Percentiles rank a stretch among this genome's conserved stretches.
Evolutionary conservation across 2,888 invertebrate species (phyloP).

Genomic region (Bellardia bayeri): DNA sequence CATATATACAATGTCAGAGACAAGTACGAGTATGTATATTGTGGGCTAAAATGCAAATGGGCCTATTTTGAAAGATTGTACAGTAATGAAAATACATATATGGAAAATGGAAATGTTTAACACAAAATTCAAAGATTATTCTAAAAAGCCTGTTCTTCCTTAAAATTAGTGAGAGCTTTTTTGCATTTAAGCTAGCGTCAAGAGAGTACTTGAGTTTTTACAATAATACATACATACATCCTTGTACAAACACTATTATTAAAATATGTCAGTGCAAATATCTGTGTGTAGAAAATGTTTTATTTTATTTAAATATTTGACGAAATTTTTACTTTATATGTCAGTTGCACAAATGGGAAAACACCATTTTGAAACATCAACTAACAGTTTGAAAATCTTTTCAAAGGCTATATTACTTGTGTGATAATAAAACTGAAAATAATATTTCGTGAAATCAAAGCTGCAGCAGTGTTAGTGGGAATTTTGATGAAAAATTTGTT

Average conservation of each 20-base stretch:
- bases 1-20: background rate
- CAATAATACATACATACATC: too few relatives aligned
- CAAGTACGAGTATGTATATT: background rate
- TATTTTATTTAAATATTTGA: background rate
- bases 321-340: slow-evolving; percentile 1
- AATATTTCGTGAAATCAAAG: background rate
- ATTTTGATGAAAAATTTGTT: too few relatives aligned
- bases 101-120: too few relatives aligned
- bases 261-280: background rate
- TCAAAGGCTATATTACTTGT: background rate
- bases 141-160: too few relatives aligned
- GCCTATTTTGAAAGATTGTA: too few relatives aligned
- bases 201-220: too few relatives aligned
- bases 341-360: slow-evolving; percentile 1
- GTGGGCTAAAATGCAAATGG: too few relatives aligned
- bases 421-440: background rate
- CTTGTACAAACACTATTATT: background rate
- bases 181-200: too few relatives aligned
- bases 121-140: too few relatives aligned
- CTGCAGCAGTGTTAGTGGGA: too few relatives aligned
- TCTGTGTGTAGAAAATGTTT: background rate
- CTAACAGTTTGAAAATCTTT: background rate
- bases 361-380: background rate
- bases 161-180: too few relatives aligned
- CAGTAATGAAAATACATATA: too few relatives aligned